phyloP scores from a whole-genome alignment of 2,797 vertebrate species.

The Momotus momota region DNA sequence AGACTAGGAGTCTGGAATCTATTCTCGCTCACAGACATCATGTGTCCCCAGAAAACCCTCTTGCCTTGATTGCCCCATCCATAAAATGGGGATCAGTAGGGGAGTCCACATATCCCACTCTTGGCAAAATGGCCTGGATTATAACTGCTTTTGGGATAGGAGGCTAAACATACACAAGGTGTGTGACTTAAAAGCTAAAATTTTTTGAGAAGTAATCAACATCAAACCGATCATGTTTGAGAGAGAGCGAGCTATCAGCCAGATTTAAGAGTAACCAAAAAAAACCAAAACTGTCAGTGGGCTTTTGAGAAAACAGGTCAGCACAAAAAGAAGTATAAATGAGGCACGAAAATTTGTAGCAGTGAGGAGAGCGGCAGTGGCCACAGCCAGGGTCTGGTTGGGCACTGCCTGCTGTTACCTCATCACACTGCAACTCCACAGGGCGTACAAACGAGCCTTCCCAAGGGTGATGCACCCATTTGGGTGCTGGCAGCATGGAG shows the following conservation, averaged over 20 bases:
- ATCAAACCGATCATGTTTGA: background rate
- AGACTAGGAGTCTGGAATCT: background rate
- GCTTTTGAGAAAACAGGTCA: background rate
- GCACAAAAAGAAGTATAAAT: background rate
- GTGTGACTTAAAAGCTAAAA: background rate
- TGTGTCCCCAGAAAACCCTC: background rate
- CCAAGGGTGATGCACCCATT: background rate
- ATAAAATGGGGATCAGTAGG: background rate
- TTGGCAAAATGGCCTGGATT: background rate
- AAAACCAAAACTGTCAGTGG: background rate
- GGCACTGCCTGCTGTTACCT: background rate
- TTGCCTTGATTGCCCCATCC: background rate
- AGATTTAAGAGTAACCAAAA: background rate
- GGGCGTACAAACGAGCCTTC: background rate
- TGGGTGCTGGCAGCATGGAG: background rate
- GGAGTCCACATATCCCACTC: background rate
- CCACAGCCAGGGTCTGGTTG: background rate
- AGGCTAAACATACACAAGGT: background rate
- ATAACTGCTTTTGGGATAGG: background rate
- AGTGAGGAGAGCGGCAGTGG: background rate
- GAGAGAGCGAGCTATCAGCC: background rate
- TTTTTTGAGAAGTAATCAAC: background rate
- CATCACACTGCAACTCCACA: rapidly evolving
- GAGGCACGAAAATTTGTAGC: background rate
- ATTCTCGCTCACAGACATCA: background rate